These are phyloP conservation scores for Lottia gigantea DNA, from an alignment of 2,888 invertebrate genomes.

Conservation along the genomic window DNA sequence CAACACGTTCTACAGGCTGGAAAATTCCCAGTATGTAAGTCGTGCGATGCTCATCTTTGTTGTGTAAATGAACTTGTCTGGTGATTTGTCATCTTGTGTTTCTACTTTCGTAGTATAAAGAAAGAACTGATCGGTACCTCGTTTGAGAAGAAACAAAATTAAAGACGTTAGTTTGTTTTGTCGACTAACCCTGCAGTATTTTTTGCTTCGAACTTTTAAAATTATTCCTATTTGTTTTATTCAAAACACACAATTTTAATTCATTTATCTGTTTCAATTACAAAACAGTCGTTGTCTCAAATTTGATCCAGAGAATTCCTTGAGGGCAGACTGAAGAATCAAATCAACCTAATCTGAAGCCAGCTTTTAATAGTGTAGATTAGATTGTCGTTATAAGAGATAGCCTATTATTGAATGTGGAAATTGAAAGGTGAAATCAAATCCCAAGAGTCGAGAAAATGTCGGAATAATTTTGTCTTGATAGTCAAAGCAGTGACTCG, in stretches of 20 bases:
- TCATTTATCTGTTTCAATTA: not conserved
- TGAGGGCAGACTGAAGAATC: too few relatives aligned
- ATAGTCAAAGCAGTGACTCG: not conserved
- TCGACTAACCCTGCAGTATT: too few relatives aligned
- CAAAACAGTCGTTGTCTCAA: not conserved
- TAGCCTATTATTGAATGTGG: conserved; percentile 2
- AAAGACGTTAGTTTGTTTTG: not conserved
- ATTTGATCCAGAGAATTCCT: too few relatives aligned
- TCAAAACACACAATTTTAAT: too few relatives aligned
- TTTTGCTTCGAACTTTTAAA: too few relatives aligned
- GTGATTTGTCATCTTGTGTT: not conserved
- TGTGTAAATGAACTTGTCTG: conserved; percentile 5
- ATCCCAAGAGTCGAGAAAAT: conserved; percentile 2
- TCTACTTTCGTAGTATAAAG: not conserved
- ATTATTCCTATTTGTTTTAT: too few relatives aligned
- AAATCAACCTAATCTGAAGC: not conserved
- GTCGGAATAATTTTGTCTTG: not conserved
- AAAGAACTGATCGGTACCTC: too few relatives aligned
- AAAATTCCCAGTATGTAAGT: too few relatives aligned
- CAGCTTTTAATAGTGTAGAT: not conserved
- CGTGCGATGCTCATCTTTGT: not conserved
- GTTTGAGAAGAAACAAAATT: not conserved
- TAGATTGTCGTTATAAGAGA: conserved; percentile 10
- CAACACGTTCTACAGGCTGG: too few relatives aligned
- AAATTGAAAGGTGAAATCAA: conserved; percentile 8